Percentiles rank a stretch among this genome's conserved stretches.
These are phyloP conservation scores for Eurypyga helias DNA, from an alignment of 2,113 vertebrate species.

Conservation along the genomic window DNA sequence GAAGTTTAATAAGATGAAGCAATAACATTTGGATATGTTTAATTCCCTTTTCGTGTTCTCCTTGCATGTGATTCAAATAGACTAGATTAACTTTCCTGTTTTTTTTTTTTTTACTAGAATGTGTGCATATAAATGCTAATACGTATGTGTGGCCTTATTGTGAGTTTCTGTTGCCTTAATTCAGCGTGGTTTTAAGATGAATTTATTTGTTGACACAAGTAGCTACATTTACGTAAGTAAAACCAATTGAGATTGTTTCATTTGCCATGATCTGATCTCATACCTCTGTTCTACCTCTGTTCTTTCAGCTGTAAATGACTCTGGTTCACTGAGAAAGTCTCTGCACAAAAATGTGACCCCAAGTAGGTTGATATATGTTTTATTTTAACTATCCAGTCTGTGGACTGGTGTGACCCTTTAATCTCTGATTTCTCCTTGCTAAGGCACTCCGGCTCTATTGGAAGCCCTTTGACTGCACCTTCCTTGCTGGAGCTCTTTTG, in stretches of 20 bases:
- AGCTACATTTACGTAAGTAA: not conserved
- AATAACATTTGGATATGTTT: not conserved
- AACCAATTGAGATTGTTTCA: not conserved
- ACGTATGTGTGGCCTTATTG: not conserved
- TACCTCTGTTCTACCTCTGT: not conserved
- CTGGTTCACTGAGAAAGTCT: not conserved
- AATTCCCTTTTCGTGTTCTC: not conserved
- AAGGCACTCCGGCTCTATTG: not conserved
- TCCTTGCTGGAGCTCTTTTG: not conserved
- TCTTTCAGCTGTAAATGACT: not conserved
- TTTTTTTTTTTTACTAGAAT: not conserved
- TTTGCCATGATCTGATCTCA: not conserved
- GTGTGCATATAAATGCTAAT: not conserved
- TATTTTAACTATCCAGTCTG: not conserved
- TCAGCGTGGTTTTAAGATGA: not conserved
- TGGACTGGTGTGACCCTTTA: not conserved
- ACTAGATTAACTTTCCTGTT: not conserved
- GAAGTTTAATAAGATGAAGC: not conserved
- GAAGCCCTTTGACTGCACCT: not conserved
- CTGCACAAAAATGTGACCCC: not conserved
- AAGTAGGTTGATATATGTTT: accelerated
- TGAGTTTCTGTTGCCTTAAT: not conserved
- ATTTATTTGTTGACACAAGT: not conserved
- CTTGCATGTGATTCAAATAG: not conserved
- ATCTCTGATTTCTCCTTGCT: not conserved